A percentile compares a stretch with the other conserved stretches of the same genome.
These are phyloP conservation scores for Aurelia sp. DNA, from an alignment of 30 jellyfish, hydroid and myxozoan genomes.

Conservation along the genomic window DNA sequence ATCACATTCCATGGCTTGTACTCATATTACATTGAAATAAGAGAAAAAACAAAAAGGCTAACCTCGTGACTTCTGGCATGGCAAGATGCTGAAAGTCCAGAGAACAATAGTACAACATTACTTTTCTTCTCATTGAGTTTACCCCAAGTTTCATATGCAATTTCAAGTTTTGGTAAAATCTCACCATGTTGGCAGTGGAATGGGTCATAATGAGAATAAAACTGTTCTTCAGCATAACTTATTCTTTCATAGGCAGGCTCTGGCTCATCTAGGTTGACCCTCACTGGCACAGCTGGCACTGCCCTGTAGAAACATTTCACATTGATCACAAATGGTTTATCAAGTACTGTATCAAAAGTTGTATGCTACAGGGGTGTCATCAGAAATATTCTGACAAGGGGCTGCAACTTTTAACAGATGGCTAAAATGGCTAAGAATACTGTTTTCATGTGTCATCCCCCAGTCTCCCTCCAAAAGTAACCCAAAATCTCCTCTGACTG, in stretches of 20 bases:
- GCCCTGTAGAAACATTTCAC: neutral
- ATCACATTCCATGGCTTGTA: too few species aligned
- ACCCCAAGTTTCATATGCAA: constrained; percentile 94
- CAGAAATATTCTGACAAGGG: too few species aligned
- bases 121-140: constrained; percentile 60
- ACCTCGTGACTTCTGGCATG: constrained; percentile 89
- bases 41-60: neutral
- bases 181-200: constrained; percentile 72
- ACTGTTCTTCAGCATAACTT: constrained; percentile 43
- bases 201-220: constrained; percentile 51
- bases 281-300: neutral
- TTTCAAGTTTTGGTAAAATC: constrained; percentile 63
- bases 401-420: too few species aligned
- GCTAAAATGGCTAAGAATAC: too few species aligned
- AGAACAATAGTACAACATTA: constrained; percentile 62
- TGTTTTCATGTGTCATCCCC: too few species aligned
- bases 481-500: too few species aligned
- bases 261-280: constrained; percentile 38
- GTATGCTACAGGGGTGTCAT: too few species aligned
- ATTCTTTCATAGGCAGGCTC: constrained; percentile 78
- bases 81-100: constrained; percentile 82
- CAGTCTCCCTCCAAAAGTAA: too few species aligned
- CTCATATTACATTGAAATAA: too few species aligned
- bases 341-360: too few species aligned
- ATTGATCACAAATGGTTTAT: neutral